phyloP scores from a whole-genome alignment of 1,140 invertebrate species.

The Cotesia chilonis region DNA sequence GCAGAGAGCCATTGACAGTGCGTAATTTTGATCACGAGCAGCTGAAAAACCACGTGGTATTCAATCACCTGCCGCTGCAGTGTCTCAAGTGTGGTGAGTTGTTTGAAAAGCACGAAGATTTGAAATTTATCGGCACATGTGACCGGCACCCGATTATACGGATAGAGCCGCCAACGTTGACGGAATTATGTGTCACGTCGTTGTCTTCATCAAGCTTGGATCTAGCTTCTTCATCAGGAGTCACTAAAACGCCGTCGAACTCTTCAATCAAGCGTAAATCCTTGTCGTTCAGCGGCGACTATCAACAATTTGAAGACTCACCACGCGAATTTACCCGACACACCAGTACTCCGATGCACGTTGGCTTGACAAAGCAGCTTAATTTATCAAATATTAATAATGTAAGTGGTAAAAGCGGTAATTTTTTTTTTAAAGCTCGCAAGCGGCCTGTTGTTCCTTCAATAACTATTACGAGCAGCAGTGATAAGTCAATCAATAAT shows the following conservation, averaged over 20 bases:
- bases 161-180: slow-evolving; percentile 4
- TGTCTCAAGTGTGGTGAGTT: slow-evolving; percentile 44
- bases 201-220: background rate
- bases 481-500: background rate
- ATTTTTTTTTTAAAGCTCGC: too few relatives aligned
- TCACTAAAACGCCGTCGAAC: slow-evolving; percentile 26
- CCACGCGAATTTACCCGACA: slow-evolving; percentile 45
- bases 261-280: slow-evolving; percentile 18
- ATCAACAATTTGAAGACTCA: slow-evolving; percentile 37
- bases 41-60: slow-evolving; percentile 43
- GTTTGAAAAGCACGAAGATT: slow-evolving; percentile 40
- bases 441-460: too few relatives aligned
- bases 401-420: too few relatives aligned
- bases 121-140: slow-evolving; percentile 41
- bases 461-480: too few relatives aligned
- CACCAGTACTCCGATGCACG: slow-evolving; percentile 52
- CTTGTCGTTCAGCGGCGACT: slow-evolving; percentile 31
- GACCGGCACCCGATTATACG: background rate
- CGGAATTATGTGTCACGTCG: background rate
- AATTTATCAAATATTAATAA: slow-evolving; percentile 26
- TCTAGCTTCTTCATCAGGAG: slow-evolving; percentile 5
- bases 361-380: background rate
- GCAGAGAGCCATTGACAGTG: slow-evolving; percentile 35
- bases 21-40: slow-evolving; percentile 37
- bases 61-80: slow-evolving; percentile 46